A percentile compares a stretch with the other conserved stretches of the same genome.
Evolutionary conservation across 2,888 invertebrate species (phyloP).

Genomic region (Eilema sororculum): DNA sequence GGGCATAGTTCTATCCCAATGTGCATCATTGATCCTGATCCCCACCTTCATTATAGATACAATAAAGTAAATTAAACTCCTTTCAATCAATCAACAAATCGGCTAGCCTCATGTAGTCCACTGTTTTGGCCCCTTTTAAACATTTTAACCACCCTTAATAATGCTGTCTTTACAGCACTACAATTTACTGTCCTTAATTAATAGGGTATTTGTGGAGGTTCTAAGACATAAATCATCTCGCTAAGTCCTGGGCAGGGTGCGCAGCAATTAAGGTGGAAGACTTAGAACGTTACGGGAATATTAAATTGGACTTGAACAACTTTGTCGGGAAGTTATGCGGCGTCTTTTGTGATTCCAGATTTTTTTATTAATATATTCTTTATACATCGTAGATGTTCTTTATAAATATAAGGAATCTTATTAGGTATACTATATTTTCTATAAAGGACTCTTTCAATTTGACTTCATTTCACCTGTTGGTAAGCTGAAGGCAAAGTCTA

Average conservation of each 20-base stretch:
- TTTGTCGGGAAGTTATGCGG: conserved; percentile 28
- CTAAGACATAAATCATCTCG: conserved; percentile 46
- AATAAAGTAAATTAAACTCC: background rate
- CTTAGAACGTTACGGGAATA: conserved; percentile 46
- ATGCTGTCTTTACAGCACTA: conserved; percentile 14
- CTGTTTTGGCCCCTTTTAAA: background rate
- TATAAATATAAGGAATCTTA: too few relatives aligned
- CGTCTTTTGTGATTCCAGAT: conserved; percentile 32
- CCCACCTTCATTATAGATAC: too few relatives aligned
- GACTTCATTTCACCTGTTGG: too few relatives aligned
- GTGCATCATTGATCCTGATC: too few relatives aligned
- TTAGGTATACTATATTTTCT: too few relatives aligned
- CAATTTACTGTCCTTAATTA: conserved; percentile 51
- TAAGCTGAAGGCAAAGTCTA: too few relatives aligned
- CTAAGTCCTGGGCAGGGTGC: conserved; percentile 39
- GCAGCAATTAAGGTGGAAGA: conserved; percentile 48
- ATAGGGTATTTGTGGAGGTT: conserved; percentile 39
- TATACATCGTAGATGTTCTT: background rate
- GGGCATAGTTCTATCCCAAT: too few relatives aligned
- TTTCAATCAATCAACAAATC: background rate
- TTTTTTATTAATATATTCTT: background rate
- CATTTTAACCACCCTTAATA: background rate
- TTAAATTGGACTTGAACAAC: conserved; percentile 51
- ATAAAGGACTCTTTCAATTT: too few relatives aligned
- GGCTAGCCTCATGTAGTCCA: background rate